Percentiles rank a stretch among this genome's conserved stretches.
These are phyloP conservation scores for Takifugu flavidus DNA, from an alignment of 2,113 vertebrate species.

Conservation along the genomic window DNA sequence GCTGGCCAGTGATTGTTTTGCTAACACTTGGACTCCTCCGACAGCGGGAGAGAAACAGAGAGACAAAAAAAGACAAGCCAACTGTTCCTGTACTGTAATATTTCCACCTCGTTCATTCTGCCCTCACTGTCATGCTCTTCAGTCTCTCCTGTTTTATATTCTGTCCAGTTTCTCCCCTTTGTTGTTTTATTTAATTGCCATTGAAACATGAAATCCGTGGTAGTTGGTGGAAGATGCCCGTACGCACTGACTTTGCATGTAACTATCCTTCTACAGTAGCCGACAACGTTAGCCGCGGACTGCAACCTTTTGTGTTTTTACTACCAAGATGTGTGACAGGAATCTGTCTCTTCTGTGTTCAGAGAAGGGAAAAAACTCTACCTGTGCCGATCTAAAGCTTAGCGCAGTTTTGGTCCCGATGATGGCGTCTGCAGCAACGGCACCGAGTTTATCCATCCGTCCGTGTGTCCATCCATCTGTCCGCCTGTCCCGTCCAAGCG, in stretches of 20 bases:
- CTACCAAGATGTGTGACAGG: constrained; percentile 40
- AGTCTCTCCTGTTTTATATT: background rate
- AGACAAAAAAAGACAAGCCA: constrained; percentile 52
- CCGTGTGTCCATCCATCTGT: constrained; percentile 12
- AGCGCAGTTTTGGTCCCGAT: background rate
- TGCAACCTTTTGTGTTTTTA: constrained; percentile 53
- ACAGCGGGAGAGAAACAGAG: constrained; percentile 35
- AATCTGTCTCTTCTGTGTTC: constrained; percentile 47
- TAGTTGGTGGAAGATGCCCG: constrained; percentile 39
- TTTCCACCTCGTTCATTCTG: constrained; percentile 60
- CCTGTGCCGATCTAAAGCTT: constrained; percentile 47
- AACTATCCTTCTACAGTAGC: constrained; percentile 56
- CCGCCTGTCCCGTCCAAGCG: constrained; percentile 54
- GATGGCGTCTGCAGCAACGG: constrained; percentile 37
- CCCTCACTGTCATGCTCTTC: constrained; percentile 28
- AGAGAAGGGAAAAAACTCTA: constrained; percentile 62
- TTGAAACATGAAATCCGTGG: constrained; percentile 36
- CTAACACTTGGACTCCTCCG: constrained; percentile 65
- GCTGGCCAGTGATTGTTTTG: constrained; percentile 65
- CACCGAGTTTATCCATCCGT: constrained; percentile 20
- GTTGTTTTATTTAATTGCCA: constrained; percentile 12
- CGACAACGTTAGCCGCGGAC: constrained; percentile 62
- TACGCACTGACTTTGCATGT: constrained; percentile 58
- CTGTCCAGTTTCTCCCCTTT: constrained; percentile 29
- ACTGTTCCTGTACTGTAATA: constrained; percentile 74